Percentiles rank a stretch among this genome's conserved stretches.
Conservation (phyloP, 2,797 vertebrate species). For the Xyrichtys novacula region DNA sequence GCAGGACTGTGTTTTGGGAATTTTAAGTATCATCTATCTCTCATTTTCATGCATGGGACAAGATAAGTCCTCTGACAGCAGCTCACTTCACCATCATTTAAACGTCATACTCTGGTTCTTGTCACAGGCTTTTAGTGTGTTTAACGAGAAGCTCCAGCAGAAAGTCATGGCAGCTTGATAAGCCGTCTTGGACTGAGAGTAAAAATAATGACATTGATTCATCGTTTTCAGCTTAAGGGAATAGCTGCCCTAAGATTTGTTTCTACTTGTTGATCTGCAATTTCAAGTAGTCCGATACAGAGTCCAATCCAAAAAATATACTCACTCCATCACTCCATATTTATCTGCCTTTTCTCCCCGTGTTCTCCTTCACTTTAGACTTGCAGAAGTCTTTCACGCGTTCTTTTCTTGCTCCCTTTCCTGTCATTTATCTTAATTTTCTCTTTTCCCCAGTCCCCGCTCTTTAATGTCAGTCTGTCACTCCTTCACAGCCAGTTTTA, state of each 20-base stretch:
- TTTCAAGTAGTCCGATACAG: slow-evolving; percentile 19
- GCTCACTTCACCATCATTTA: slow-evolving; percentile 25
- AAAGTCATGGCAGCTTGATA: slow-evolving; percentile 31
- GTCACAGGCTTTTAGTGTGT: slow-evolving; percentile 26
- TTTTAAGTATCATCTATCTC: no score
- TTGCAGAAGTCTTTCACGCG: slow-evolving; percentile 23
- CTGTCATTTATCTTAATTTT: slow-evolving; percentile 34
- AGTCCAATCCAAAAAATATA: slow-evolving; percentile 4
- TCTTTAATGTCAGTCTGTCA: slow-evolving; percentile 51
- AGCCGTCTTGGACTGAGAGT: slow-evolving; percentile 19
- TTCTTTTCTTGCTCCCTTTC: slow-evolving; percentile 2
- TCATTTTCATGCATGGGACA: not conserved
- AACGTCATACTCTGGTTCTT: slow-evolving; percentile 33
- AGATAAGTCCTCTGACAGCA: slow-evolving; percentile 18
- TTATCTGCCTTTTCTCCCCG: slow-evolving; percentile 18
- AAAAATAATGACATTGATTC: slow-evolving; percentile 42
- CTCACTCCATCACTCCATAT: slow-evolving; percentile 22
- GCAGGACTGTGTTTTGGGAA: no score
- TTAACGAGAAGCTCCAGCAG: not conserved
- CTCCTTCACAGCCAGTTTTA: slow-evolving; percentile 51
- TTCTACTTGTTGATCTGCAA: slow-evolving; percentile 16
- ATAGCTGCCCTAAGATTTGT: not conserved
- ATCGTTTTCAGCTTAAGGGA: slow-evolving; percentile 33
- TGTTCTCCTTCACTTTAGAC: slow-evolving; percentile 15
- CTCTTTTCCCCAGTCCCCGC: slow-evolving; percentile 24